phyloP scores from a whole-genome alignment of 2,888 invertebrate genomes.

The Orthonevra nobilis region DNA sequence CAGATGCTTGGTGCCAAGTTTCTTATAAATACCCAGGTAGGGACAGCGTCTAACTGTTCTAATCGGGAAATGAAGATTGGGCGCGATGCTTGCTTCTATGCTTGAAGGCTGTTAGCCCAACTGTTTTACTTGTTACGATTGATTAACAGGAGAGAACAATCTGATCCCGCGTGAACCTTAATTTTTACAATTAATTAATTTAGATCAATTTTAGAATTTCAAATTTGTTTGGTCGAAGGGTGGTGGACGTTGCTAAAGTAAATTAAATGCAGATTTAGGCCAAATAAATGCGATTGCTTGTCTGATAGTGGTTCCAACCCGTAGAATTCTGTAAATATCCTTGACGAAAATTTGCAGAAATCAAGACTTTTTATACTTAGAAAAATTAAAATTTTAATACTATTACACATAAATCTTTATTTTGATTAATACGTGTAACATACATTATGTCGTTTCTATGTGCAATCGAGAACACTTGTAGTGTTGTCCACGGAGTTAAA shows the following conservation, averaged over 20 bases:
- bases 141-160: constrained; percentile 55
- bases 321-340: background rate
- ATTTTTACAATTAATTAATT: too few relatives aligned
- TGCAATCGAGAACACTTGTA: too few relatives aligned
- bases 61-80: constrained; percentile 57
- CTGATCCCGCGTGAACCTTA: constrained; percentile 58
- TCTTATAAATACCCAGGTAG: background rate
- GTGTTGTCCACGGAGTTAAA: background rate
- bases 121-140: constrained; percentile 60
- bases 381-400: background rate
- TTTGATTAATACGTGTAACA: too few relatives aligned
- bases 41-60: background rate
- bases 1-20: background rate
- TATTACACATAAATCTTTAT: too few relatives aligned
- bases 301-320: too few relatives aligned
- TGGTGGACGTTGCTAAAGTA: too few relatives aligned
- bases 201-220: too few relatives aligned
- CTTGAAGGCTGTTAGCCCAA: constrained; percentile 61
- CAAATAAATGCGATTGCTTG: too few relatives aligned
- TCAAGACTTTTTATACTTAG: background rate
- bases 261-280: too few relatives aligned
- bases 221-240: too few relatives aligned
- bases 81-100: constrained; percentile 39
- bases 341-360: background rate
- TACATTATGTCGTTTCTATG: too few relatives aligned